Evolutionary conservation across 2,113 vertebrate genomes (phyloP), one percentile per base, ranked within the genome.

Genomic region (Myotis lucifugus): DNA sequence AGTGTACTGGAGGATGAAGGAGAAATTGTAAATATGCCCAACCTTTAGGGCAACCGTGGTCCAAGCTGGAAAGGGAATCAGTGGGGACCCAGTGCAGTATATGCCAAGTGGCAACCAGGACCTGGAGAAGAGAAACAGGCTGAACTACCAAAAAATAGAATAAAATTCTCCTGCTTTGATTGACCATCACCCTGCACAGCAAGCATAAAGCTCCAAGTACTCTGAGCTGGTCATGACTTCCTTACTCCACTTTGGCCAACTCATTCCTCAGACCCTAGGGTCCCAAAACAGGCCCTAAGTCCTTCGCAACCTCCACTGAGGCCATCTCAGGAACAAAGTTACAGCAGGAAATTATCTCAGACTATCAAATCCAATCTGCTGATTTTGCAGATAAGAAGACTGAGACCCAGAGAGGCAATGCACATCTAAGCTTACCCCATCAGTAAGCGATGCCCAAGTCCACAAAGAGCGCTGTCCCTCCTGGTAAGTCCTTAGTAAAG

Each of bases 1-100:
- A 73, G 17, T 12, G 18, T 13, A 52, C 27, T 72, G 19, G 2
- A 69, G 73, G 85, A 85, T 88, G 82, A 95, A 95, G 72, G 61
- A 69, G 42, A 14, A 69, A 8, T 34, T 1, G 17, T 18, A 34
- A 59, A 25, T 4, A 1, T 8, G 3, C 66, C 52, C 21, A 12
- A 42, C 14, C 73, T 48, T 37, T 10, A 40, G 13, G 6, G 48
- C 2, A 29, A 2, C 69, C 10, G 3, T 2, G 15, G 8, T 23
- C 15, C 69, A 56, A 54, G 6, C 72, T 54, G 11, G 11, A 69
- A 67, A 90, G 64, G 29, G 27, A 76, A 29, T 48, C 29, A 29
- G 6, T 29, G 23, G n/a, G 13, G 29, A 32, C 59, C 42, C 2
- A 15, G 9, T 42, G 5, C 3, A 46, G 21, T 19, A 7, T 15